phyloP scores from a whole-genome alignment of 2,797 vertebrate genomes.

The Rhabdomys pumilio region DNA sequence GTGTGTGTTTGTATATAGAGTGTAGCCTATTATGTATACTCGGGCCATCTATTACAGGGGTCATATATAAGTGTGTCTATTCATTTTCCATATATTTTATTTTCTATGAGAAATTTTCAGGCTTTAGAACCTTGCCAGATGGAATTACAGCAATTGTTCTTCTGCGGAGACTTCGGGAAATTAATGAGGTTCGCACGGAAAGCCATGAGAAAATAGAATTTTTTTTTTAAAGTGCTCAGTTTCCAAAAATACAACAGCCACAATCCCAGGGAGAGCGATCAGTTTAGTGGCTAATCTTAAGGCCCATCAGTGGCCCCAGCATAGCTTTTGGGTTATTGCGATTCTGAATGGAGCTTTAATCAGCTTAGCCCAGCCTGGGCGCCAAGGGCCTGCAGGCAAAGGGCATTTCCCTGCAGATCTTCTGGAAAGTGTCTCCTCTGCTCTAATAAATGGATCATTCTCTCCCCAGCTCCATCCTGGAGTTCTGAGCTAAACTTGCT shows the following conservation, averaged over 20 bases:
- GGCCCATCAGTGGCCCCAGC: conserved; percentile 77
- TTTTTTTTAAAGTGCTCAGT: conserved; percentile 81
- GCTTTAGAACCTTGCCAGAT: conserved; percentile 86
- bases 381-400: conserved; percentile 68
- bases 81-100: conserved; percentile 81
- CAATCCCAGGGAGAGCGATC: conserved; percentile 86
- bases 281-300: conserved; percentile 86
- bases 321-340: conserved; percentile 81
- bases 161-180: conserved; percentile 88
- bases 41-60: conserved; percentile 79
- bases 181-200: conserved; percentile 89
- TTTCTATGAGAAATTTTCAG: conserved; percentile 79
- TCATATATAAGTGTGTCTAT: conserved; percentile 78
- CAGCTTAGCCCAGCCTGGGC: conserved; percentile 72
- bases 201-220: conserved; percentile 89
- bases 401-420: conserved; percentile 70
- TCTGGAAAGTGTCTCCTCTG: conserved; percentile 61
- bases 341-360: conserved; percentile 80
- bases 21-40: conserved; percentile 76
- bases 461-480: conserved; percentile 63
- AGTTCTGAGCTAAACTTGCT: conserved; percentile 62
- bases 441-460: conserved; percentile 70
- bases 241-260: conserved; percentile 90
- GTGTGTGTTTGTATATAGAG: conserved; percentile 73
- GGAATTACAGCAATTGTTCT: conserved; percentile 91